Percentiles rank a stretch among this genome's conserved stretches.
These are phyloP conservation scores for Synergus japonicus DNA, from an alignment of 2,888 invertebrate species.

Conservation along the genomic window DNA sequence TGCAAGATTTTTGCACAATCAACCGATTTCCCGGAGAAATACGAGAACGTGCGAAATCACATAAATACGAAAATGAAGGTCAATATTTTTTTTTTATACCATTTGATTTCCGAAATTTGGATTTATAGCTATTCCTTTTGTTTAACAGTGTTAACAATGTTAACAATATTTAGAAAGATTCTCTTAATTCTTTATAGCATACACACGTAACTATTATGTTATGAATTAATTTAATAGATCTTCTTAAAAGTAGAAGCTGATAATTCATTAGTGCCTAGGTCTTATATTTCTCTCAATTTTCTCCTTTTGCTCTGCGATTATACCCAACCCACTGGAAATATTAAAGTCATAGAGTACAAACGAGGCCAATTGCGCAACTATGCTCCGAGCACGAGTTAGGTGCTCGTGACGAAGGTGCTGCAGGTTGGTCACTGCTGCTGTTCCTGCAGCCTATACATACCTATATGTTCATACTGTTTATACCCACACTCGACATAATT, in stretches of 20 bases:
- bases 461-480: neutral
- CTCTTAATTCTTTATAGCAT: no score
- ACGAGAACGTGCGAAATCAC: no score
- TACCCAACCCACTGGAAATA: conserved; percentile 22
- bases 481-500: conserved; percentile 7
- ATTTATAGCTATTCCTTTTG: no score
- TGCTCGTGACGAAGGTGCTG: conserved; percentile 37
- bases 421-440: conserved; percentile 15
- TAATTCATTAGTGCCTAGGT: neutral
- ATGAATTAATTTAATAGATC: neutral
- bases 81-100: no score
- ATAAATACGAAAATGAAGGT: no score
- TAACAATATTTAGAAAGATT: no score
- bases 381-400: conserved; percentile 15
- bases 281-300: conserved; percentile 6
- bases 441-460: conserved; percentile 5
- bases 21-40: no score
- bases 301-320: conserved; percentile 10
- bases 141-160: no score
- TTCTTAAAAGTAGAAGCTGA: neutral
- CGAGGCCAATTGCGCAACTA: conserved; percentile 44
- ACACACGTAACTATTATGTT: neutral
- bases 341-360: conserved; percentile 33
- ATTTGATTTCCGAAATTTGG: neutral
- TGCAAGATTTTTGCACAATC: neutral